phyloP scores from a whole-genome alignment of 53 echinoderm and acorn worm species.

The Holothuria leucospilota region DNA sequence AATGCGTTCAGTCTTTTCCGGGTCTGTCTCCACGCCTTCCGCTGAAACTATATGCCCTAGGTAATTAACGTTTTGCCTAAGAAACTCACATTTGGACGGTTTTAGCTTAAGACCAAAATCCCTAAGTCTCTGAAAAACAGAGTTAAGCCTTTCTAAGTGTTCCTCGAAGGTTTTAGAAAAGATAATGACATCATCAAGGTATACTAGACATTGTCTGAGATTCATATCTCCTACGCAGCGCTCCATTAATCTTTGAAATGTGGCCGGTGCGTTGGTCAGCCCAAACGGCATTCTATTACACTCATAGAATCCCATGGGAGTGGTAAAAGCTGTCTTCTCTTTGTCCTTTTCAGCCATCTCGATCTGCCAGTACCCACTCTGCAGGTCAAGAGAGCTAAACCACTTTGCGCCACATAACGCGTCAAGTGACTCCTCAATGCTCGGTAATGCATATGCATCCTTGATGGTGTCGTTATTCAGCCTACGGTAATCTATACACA shows the following conservation, averaged over 20 bases:
- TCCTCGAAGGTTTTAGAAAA: slow-evolving; percentile 46
- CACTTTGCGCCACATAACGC: too few species aligned
- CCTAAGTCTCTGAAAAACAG: slow-evolving; percentile 13
- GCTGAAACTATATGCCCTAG: slow-evolving; percentile 48
- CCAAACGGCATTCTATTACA: slow-evolving; percentile 45
- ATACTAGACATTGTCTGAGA: slow-evolving; percentile 35
- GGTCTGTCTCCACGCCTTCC: slow-evolving; percentile 35
- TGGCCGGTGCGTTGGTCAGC: slow-evolving; percentile 11
- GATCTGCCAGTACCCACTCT: slow-evolving; percentile 10
- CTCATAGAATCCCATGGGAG: slow-evolving; percentile 18
- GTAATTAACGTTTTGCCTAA: slow-evolving; percentile 17
- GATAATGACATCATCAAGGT: slow-evolving; percentile 45
- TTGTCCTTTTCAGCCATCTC: neutral
- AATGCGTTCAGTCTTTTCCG: slow-evolving; percentile 5
- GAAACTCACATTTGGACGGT: slow-evolving; percentile 36
- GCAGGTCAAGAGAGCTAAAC: too few species aligned
- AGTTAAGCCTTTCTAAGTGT: slow-evolving; percentile 8
- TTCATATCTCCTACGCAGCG: slow-evolving; percentile 39
- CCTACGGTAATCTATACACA: neutral
- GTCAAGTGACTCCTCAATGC: too few species aligned
- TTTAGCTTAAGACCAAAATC: slow-evolving; percentile 38
- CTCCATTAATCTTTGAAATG: slow-evolving; percentile 20
- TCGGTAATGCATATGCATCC: neutral
- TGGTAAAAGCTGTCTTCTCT: too few species aligned
- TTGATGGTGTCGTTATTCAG: neutral